Evolutionary conservation across 2,113 vertebrate genomes (phyloP).

Genomic region (Ellobius talpinus): DNA sequence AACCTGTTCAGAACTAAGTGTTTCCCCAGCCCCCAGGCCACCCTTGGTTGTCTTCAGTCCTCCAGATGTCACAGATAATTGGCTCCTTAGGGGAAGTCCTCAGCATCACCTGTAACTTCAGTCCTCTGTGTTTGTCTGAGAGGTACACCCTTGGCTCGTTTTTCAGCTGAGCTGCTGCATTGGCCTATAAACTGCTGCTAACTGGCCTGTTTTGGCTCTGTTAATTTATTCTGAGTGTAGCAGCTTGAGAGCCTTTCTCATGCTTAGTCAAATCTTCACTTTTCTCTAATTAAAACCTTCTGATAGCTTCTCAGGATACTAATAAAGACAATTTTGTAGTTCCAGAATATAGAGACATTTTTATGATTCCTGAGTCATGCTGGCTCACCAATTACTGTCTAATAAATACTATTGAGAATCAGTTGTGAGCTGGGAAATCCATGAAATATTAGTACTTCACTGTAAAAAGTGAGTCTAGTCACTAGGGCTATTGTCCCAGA

Average conservation of each 20-base stretch:
- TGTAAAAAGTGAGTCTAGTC: background rate
- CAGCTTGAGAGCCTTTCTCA: background rate
- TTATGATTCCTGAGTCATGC: constrained; percentile 2
- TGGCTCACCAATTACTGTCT: background rate
- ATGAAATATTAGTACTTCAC: background rate
- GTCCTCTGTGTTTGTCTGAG: background rate
- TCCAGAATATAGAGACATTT: background rate
- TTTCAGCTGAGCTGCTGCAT: background rate
- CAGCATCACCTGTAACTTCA: background rate
- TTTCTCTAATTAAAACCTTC: constrained; percentile 45
- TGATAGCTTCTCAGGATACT: background rate
- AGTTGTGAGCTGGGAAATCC: background rate
- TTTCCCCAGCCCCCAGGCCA: background rate
- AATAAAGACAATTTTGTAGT: constrained; percentile 45
- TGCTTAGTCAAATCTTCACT: background rate
- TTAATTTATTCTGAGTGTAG: background rate
- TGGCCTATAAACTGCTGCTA: background rate
- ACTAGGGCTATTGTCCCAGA: background rate
- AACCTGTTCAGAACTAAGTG: background rate
- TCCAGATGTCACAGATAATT: background rate
- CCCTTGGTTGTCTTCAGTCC: background rate
- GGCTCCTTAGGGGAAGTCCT: background rate
- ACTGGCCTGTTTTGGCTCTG: background rate
- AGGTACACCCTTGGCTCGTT: background rate
- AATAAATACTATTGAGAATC: background rate